phyloP scores from a whole-genome alignment of 2,888 invertebrate species.

The Amiota minor region DNA sequence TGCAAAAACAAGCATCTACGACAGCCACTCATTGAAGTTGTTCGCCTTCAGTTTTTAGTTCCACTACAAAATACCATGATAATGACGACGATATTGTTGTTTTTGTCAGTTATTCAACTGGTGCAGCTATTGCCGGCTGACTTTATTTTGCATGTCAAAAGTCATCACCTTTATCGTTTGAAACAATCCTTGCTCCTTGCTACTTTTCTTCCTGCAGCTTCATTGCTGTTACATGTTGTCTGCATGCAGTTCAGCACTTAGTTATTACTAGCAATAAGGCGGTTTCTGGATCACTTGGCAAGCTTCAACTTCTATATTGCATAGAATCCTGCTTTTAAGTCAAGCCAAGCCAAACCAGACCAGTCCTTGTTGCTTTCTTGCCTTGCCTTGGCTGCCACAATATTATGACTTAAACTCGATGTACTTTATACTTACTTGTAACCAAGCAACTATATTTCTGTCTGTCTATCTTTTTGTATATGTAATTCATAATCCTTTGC shows the following conservation, averaged over 20 bases:
- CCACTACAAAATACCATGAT: not conserved
- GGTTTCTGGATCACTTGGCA: slow-evolving; percentile 28
- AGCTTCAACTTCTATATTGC: not conserved
- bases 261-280: slow-evolving; percentile 29
- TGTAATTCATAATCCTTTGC: slow-evolving; percentile 67
- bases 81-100: not conserved
- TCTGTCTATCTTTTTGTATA: slow-evolving; percentile 35
- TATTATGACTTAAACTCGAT: slow-evolving; percentile 57
- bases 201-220: not conserved
- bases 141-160: slow-evolving; percentile 60
- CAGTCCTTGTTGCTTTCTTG: slow-evolving; percentile 36
- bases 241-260: slow-evolving; percentile 9
- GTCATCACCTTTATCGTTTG: slow-evolving; percentile 62
- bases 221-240: slow-evolving; percentile 9
- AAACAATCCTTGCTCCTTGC: slow-evolving; percentile 38
- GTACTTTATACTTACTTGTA: not conserved
- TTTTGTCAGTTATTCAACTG: slow-evolving; percentile 27
- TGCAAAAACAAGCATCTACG: slow-evolving; percentile 12
- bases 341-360: slow-evolving; percentile 39
- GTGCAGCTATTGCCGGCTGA: slow-evolving; percentile 27
- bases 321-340: slow-evolving; percentile 43
- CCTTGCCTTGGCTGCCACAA: slow-evolving; percentile 56
- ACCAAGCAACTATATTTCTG: not conserved
- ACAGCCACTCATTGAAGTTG: slow-evolving; percentile 14
- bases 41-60: slow-evolving; percentile 17